These are phyloP conservation scores for Drosophila paranaensis DNA, from an alignment of 2,888 invertebrate species.

Conservation along the genomic window DNA sequence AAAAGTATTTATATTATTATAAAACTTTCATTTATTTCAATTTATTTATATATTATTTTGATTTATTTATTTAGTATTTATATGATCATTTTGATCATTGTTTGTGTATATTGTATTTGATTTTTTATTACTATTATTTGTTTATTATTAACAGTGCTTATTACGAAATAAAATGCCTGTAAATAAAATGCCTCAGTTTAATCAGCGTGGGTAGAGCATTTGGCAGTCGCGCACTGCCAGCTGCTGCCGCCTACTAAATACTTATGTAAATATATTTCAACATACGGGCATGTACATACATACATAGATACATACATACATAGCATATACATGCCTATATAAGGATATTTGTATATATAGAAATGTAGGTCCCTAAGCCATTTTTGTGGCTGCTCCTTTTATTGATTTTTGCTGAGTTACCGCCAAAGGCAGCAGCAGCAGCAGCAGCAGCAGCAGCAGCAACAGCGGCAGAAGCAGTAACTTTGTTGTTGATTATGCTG, in stretches of 20 bases:
- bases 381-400: conserved; percentile 52
- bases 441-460: conserved; percentile 8
- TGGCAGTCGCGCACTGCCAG: neutral
- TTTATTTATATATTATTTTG: too few relatives aligned
- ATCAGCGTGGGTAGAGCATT: neutral
- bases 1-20: neutral
- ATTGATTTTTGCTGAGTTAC: conserved; percentile 48
- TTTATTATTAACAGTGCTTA: too few relatives aligned
- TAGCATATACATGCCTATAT: conserved; percentile 4
- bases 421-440: conserved; percentile 33
- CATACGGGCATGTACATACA: neutral
- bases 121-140: too few relatives aligned
- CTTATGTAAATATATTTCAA: conserved; percentile 18
- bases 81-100: too few relatives aligned
- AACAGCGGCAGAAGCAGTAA: conserved; percentile 14
- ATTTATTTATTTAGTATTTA: too few relatives aligned
- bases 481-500: conserved; percentile 19
- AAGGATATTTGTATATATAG: conserved; percentile 16
- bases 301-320: neutral
- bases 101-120: too few relatives aligned
- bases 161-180: too few relatives aligned
- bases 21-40: neutral
- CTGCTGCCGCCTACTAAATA: neutral
- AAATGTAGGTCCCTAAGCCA: conserved; percentile 40
- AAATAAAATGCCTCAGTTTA: neutral